Percentiles rank a stretch among this genome's conserved stretches.
Evolutionary conservation across 2,797 vertebrate genomes (phyloP).

Genomic region (Rhabdomys pumilio): DNA sequence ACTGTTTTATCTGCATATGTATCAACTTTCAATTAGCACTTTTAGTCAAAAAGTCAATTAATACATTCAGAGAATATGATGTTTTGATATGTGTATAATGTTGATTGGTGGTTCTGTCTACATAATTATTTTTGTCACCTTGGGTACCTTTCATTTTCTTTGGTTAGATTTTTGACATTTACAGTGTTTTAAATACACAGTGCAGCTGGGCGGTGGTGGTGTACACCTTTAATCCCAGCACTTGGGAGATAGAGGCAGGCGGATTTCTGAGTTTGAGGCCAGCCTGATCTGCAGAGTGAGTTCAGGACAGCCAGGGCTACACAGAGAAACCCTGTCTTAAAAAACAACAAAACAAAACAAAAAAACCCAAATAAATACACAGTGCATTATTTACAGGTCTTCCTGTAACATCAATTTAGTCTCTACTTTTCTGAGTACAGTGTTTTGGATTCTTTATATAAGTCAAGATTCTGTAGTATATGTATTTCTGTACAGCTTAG

Average conservation of each 20-base stretch:
- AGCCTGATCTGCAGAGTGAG: no score
- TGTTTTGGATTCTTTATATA: not conserved
- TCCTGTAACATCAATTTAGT: not conserved
- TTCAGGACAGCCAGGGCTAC: no score
- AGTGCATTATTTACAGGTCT: not conserved
- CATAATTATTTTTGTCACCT: not conserved
- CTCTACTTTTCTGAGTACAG: not conserved
- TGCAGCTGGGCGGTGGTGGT: no score
- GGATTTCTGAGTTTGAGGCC: no score
- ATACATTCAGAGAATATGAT: not conserved
- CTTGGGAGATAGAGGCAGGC: no score
- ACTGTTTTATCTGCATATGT: slow-evolving; percentile 41
- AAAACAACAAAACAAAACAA: no score
- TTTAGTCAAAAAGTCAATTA: not conserved
- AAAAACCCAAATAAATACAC: not conserved
- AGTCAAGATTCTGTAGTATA: not conserved
- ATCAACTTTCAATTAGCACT: not conserved
- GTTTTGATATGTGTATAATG: not conserved
- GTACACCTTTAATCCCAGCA: no score
- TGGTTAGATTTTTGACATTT: slow-evolving; percentile 19
- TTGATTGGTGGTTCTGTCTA: not conserved
- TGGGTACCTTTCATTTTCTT: not conserved
- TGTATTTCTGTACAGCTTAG: not conserved
- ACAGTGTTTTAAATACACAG: not conserved
- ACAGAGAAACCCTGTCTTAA: no score